These are phyloP conservation scores for Metridium senile DNA, from an alignment of 92 coral and sea anemone species.

Conservation along the genomic window DNA sequence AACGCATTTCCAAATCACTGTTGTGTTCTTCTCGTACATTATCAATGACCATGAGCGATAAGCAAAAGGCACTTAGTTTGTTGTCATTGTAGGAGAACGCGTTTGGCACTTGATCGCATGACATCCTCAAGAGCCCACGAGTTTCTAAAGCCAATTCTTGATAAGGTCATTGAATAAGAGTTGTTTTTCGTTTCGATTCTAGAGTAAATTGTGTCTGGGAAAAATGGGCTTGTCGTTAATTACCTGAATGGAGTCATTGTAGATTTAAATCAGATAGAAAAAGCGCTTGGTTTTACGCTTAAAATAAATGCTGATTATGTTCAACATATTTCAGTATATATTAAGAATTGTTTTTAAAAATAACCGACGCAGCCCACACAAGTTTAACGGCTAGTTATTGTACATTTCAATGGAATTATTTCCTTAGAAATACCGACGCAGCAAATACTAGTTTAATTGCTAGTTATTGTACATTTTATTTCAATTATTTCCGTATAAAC, in stretches of 20 bases:
- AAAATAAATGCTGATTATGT: no score
- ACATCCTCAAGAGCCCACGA: not conserved
- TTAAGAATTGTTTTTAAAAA: no score
- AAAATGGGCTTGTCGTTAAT: not conserved
- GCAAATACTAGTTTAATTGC: no score
- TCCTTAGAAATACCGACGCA: no score
- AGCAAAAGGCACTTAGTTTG: not conserved
- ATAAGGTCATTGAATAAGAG: not conserved
- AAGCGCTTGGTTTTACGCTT: no score
- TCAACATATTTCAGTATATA: no score
- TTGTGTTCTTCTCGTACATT: not conserved
- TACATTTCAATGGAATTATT: no score
- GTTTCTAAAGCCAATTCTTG: not conserved
- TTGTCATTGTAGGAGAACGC: not conserved
- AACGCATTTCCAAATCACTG: not conserved
- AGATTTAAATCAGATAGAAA: no score
- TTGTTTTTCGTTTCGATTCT: not conserved
- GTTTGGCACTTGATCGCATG: not conserved
- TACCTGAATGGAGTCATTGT: not conserved
- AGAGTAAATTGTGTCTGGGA: not conserved
- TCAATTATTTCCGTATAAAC: no score
- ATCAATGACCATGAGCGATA: not conserved
- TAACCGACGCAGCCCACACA: no score
- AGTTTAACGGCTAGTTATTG: no score
- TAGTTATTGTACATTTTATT: no score